A percentile compares a stretch with the other conserved stretches of the same genome.
These are phyloP conservation scores for Nebria salina DNA, from an alignment of 2,888 invertebrate genomes.

Conservation along the genomic window DNA sequence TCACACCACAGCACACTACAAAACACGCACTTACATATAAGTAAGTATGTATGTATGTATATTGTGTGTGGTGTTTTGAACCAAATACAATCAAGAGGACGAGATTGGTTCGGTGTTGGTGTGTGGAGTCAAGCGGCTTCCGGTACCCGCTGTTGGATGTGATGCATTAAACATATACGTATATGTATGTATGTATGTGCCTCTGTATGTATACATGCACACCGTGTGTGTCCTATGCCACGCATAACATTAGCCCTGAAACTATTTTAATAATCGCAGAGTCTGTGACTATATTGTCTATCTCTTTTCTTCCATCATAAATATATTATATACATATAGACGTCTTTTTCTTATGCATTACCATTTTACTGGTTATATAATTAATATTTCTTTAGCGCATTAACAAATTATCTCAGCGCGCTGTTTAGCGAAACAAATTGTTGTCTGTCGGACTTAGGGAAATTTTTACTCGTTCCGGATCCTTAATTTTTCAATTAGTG, in stretches of 20 bases:
- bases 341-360: constrained; percentile 10
- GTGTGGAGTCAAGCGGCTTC: constrained; percentile 31
- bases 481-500: not conserved
- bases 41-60: too few relatives aligned
- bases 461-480: not conserved
- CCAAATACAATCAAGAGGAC: not conserved
- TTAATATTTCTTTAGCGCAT: constrained; percentile 1
- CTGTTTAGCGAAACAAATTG: not conserved
- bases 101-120: not conserved
- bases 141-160: constrained; percentile 17
- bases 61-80: too few relatives aligned
- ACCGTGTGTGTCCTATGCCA: constrained; percentile 7
- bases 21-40: too few relatives aligned
- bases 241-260: constrained; percentile 1
- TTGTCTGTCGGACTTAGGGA: not conserved
- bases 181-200: not conserved
- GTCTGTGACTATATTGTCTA: not conserved
- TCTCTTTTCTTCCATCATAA: not conserved
- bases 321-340: not conserved
- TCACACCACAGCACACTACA: too few relatives aligned
- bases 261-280: constrained; percentile 14
- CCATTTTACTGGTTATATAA: not conserved
- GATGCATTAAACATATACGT: constrained; percentile 34
- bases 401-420: constrained; percentile 1
- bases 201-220: not conserved